Conservation (phyloP, 2,888 invertebrate species). For the Subacronicta megacephala region DNA sequence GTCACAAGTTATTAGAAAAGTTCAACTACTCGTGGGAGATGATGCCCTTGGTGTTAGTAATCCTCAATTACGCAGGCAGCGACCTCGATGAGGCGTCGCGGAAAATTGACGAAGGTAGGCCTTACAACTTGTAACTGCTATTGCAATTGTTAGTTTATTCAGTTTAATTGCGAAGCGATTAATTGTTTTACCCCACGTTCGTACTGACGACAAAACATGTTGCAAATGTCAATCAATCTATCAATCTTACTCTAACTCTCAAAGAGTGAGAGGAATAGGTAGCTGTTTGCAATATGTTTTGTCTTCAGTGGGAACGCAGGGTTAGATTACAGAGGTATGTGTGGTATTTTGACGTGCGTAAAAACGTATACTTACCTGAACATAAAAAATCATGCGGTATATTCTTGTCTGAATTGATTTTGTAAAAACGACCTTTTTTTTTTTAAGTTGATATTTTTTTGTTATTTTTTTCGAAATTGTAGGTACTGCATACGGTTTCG, state of each 20-base stretch:
- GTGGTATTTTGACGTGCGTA: neutral
- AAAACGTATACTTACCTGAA: too few species aligned
- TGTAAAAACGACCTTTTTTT: neutral
- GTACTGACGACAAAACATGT: too few species aligned
- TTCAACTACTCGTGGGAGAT: constrained; percentile 95
- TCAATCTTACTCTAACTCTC: too few species aligned
- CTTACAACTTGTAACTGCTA: constrained; percentile 9
- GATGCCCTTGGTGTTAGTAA: constrained; percentile 94
- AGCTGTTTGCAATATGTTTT: too few species aligned
- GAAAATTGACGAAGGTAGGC: constrained; percentile 93
- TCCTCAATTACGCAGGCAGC: constrained; percentile 93
- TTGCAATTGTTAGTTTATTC: constrained; percentile 30
- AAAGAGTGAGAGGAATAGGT: too few species aligned
- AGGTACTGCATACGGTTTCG: too few species aligned
- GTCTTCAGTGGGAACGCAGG: too few species aligned
- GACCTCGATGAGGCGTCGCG: constrained; percentile 93
- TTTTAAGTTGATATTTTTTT: too few species aligned
- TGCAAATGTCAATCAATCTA: too few species aligned
- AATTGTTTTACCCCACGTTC: too few species aligned
- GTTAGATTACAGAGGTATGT: neutral
- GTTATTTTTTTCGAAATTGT: too few species aligned
- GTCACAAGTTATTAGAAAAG: constrained; percentile 93
- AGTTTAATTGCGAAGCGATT: constrained; percentile 22
- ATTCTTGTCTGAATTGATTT: neutral
- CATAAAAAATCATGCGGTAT: neutral